Conservation (phyloP, 2,888 invertebrate genomes). For the Meteorus cinctellus region DNA sequence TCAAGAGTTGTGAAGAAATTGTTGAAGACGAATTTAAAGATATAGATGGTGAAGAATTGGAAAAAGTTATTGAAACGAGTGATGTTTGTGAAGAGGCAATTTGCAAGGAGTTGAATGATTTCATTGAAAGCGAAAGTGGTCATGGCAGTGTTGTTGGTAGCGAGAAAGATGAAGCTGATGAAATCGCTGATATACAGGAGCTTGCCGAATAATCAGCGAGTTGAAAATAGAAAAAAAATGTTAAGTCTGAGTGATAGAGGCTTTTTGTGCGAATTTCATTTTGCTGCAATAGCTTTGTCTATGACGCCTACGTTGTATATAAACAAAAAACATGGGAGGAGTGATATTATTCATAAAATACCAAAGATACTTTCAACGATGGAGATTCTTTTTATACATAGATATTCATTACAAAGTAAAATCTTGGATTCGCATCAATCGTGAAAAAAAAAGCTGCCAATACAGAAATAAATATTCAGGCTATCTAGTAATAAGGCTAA, state of each 20-base stretch:
- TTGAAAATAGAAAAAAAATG: background rate
- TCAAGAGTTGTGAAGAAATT: slow-evolving; percentile 68
- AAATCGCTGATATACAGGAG: slow-evolving; percentile 37
- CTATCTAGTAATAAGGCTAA: slow-evolving; percentile 22
- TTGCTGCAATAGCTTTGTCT: background rate
- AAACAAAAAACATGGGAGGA: background rate
- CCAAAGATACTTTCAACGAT: slow-evolving; percentile 31
- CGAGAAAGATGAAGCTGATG: slow-evolving; percentile 47
- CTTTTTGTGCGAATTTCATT: background rate
- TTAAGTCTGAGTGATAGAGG: background rate
- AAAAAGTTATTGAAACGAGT: slow-evolving; percentile 59
- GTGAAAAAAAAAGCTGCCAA: background rate
- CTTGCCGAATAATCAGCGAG: slow-evolving; percentile 38
- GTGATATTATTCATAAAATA: slow-evolving; percentile 26
- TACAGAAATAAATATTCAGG: slow-evolving; percentile 8
- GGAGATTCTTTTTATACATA: slow-evolving; percentile 10
- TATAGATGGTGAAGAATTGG: slow-evolving; percentile 56
- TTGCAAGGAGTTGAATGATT: slow-evolving; percentile 66
- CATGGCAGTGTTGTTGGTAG: slow-evolving; percentile 50
- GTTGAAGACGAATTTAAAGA: slow-evolving; percentile 61
- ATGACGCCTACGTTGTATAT: slow-evolving; percentile 28
- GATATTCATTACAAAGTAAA: background rate
- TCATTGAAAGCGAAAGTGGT: slow-evolving; percentile 65
- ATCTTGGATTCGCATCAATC: background rate
- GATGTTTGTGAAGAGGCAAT: slow-evolving; percentile 66